These are phyloP conservation scores for Thera obeliscata DNA, from an alignment of 2,888 invertebrate species.

Conservation along the genomic window DNA sequence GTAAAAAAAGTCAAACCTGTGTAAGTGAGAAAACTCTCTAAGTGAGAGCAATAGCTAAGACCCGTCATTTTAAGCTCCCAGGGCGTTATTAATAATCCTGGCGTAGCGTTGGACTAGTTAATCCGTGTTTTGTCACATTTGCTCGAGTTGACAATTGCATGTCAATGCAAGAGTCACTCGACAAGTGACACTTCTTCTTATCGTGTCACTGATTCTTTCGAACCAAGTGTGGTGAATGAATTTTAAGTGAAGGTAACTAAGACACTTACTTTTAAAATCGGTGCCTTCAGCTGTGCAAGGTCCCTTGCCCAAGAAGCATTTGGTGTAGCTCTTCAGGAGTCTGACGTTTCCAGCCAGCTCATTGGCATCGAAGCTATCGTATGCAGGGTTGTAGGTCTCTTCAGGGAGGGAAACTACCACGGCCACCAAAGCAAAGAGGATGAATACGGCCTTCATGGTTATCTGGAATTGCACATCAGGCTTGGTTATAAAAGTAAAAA, in stretches of 20 bases:
- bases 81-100: no score
- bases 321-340: constrained; percentile 87
- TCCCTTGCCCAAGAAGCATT: constrained; percentile 87
- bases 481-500: background rate
- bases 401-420: constrained; percentile 67
- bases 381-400: constrained; percentile 85
- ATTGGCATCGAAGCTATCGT: constrained; percentile 88
- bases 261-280: constrained; percentile 87
- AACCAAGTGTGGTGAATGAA: no score
- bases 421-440: constrained; percentile 54
- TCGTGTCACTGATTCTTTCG: no score
- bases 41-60: no score
- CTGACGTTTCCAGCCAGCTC: constrained; percentile 86
- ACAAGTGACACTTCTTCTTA: no score
- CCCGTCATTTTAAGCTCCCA: no score
- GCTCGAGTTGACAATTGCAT: no score
- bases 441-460: constrained; percentile 58
- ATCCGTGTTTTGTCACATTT: no score
- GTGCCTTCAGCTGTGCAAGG: constrained; percentile 88
- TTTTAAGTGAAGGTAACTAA: background rate
- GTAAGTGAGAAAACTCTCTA: no score
- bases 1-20: no score
- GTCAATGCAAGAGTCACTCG: no score
- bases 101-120: no score
- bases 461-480: constrained; percentile 22